These are phyloP conservation scores for Papilio elwesi DNA, from an alignment of 2,888 invertebrate genomes.

Conservation along the genomic window DNA sequence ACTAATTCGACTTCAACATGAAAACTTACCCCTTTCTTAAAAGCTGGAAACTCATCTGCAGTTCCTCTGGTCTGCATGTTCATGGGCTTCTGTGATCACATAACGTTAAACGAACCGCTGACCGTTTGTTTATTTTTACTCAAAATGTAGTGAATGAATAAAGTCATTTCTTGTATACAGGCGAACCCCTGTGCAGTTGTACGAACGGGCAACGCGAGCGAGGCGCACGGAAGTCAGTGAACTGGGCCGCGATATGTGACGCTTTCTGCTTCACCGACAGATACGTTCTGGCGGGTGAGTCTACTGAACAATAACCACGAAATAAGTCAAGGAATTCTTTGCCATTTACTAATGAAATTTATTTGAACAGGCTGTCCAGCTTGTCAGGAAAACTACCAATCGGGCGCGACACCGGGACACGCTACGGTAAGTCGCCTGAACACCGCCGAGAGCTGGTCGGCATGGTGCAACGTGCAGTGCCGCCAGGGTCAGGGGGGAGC, in stretches of 20 bases:
- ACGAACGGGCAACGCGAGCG: constrained; percentile 28
- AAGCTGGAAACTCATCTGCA: too few relatives aligned
- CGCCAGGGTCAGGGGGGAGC: constrained; percentile 88
- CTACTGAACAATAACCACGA: background rate
- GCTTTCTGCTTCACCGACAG: constrained; percentile 77
- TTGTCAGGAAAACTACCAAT: constrained; percentile 53
- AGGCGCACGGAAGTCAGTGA: constrained; percentile 46
- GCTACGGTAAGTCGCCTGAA: constrained; percentile 51
- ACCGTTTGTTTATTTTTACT: too few relatives aligned
- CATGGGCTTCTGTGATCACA: too few relatives aligned
- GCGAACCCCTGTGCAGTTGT: constrained; percentile 82
- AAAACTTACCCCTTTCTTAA: too few relatives aligned
- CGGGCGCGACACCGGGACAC: constrained; percentile 39
- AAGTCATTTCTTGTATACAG: constrained; percentile 48
- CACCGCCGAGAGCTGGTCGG: constrained; percentile 83
- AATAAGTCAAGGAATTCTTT: background rate
- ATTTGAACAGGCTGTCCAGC: constrained; percentile 69
- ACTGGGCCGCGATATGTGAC: constrained; percentile 79
- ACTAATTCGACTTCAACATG: too few relatives aligned
- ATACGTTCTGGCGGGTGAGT: constrained; percentile 66
- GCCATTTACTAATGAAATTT: background rate
- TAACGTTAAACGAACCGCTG: too few relatives aligned
- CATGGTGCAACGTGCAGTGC: constrained; percentile 87
- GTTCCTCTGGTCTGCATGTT: too few relatives aligned
- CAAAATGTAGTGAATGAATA: background rate